Conservation (phyloP, 92 coral and sea anemone species). For the Porites divaricata region DNA sequence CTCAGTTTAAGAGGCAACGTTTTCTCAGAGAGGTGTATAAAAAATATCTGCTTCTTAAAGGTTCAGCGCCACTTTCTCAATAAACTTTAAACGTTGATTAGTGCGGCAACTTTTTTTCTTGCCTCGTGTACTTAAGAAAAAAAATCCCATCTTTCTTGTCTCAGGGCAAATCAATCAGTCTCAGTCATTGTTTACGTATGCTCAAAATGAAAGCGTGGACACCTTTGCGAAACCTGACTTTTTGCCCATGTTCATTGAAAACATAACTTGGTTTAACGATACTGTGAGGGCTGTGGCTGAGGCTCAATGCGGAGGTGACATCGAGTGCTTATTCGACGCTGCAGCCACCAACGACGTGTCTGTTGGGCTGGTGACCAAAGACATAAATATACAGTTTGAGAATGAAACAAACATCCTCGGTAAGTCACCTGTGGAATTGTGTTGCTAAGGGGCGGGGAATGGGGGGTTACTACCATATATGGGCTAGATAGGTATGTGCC, state of each 20-base stretch:
- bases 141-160: no score
- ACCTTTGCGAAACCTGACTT: constrained; percentile 46
- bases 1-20: no score
- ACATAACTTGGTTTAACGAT: constrained; percentile 45
- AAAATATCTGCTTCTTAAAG: no score
- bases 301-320: constrained; percentile 51
- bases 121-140: no score
- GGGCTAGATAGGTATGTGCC: no score
- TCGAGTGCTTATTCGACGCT: constrained; percentile 67
- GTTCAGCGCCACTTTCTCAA: no score
- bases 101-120: no score
- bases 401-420: constrained; percentile 62
- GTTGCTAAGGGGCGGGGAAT: neutral
- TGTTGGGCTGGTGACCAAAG: constrained; percentile 61
- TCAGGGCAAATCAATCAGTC: constrained; percentile 64
- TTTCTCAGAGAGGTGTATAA: no score
- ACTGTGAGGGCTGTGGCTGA: constrained; percentile 38
- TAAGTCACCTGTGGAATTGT: constrained; percentile 10
- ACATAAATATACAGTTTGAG: constrained; percentile 43
- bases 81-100: no score
- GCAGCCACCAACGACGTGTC: constrained; percentile 73
- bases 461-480: no score
- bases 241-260: constrained; percentile 72
- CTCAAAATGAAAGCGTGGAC: constrained; percentile 43
- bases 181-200: constrained; percentile 61